Percentiles rank a stretch among this genome's conserved stretches.
These are phyloP conservation scores for Atethmia centrago DNA, from an alignment of 2,888 invertebrate genomes.

Conservation along the genomic window DNA sequence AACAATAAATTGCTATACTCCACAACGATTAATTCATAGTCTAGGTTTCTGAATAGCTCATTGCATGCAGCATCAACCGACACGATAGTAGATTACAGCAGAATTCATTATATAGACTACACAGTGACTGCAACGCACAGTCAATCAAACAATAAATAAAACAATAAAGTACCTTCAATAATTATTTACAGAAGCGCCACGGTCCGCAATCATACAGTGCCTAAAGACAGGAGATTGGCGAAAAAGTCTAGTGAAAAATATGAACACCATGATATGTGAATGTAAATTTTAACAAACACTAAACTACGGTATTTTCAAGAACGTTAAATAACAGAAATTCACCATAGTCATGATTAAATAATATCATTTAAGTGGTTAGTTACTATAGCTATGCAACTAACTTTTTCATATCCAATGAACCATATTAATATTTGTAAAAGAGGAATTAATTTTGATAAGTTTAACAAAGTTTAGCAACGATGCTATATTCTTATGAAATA, in stretches of 20 bases:
- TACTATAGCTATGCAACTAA: background rate
- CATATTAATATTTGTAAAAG: background rate
- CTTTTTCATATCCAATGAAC: background rate
- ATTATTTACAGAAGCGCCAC: slow-evolving; percentile 70
- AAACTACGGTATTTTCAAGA: background rate
- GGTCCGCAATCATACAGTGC: slow-evolving; percentile 40
- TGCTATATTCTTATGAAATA: background rate
- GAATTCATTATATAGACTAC: slow-evolving; percentile 37
- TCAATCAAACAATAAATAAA: slow-evolving; percentile 74
- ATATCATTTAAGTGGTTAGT: background rate
- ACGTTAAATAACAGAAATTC: background rate
- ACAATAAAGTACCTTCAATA: slow-evolving; percentile 61
- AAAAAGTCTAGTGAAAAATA: too few species aligned
- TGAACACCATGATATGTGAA: background rate
- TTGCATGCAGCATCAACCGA: background rate
- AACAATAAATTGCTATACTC: background rate
- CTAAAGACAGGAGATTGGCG: slow-evolving; percentile 23
- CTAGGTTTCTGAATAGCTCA: background rate
- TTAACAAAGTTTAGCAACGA: background rate
- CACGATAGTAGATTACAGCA: background rate
- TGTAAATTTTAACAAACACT: background rate
- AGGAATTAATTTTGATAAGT: background rate
- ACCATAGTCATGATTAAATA: background rate
- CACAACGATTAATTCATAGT: background rate
- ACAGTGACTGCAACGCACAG: slow-evolving; percentile 20